phyloP scores from a whole-genome alignment of 2,797 vertebrate species.

The Kryptopterus vitreolus region DNA sequence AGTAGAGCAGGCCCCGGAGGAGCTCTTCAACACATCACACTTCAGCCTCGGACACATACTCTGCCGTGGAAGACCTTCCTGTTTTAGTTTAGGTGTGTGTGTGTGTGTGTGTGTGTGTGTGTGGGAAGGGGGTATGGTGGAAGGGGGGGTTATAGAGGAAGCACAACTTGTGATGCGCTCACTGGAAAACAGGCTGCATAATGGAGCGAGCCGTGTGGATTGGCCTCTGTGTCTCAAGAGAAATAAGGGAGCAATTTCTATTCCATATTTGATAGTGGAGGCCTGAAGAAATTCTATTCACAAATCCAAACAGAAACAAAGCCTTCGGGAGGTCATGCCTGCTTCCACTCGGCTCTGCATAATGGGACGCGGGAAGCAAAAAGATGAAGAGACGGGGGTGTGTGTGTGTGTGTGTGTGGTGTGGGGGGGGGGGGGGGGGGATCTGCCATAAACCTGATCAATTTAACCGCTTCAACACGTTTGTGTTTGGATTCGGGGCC shows the following conservation, averaged over 20 bases:
- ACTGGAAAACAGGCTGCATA: constrained; percentile 99
- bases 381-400: constrained; percentile 42
- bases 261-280: constrained; percentile 93
- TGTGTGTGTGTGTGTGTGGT: constrained; percentile 65
- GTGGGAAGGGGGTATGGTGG: too few relatives aligned
- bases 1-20: constrained; percentile 76
- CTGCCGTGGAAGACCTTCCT: constrained; percentile 75
- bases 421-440: neutral
- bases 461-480: constrained; percentile 87
- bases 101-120: too few relatives aligned
- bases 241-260: constrained; percentile 99
- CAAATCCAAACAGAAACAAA: constrained; percentile 99
- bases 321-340: constrained; percentile 91
- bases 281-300: constrained; percentile 96
- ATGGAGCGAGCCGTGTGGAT: constrained; percentile 91
- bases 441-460: constrained; percentile 83
- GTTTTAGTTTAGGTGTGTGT: constrained; percentile 71
- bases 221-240: constrained; percentile 87
- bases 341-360: constrained; percentile 89
- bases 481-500: constrained; percentile 84
- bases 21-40: constrained; percentile 79
- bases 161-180: constrained; percentile 95
- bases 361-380: constrained; percentile 90
- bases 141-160: constrained; percentile 29
- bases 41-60: constrained; percentile 81